Conservation (phyloP, 2,113 vertebrate species). For the Zingel zingel region DNA sequence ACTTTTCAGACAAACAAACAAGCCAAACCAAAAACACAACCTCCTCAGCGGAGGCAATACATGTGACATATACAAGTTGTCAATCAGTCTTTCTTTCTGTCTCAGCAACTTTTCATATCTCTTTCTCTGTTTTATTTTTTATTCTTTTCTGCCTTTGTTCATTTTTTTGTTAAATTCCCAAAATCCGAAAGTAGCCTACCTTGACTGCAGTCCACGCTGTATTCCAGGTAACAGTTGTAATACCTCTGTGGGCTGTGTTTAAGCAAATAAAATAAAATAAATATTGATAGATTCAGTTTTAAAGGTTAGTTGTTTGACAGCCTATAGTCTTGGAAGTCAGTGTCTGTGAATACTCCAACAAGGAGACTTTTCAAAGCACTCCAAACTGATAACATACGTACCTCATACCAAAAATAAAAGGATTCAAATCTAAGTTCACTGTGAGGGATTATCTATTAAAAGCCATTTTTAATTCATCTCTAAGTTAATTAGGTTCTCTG, state of each 20-base stretch:
- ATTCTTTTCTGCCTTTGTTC: not conserved
- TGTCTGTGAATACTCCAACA: not conserved
- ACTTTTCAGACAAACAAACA: too few relatives aligned
- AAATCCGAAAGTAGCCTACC: not conserved
- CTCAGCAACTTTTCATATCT: too few relatives aligned
- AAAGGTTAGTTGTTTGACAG: not conserved
- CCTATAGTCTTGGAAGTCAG: not conserved
- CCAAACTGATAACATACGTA: not conserved
- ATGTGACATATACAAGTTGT: too few relatives aligned
- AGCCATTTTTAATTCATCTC: slow-evolving; percentile 23
- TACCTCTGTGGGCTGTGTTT: not conserved
- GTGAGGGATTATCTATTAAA: slow-evolving; percentile 38
- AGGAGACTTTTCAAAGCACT: not conserved
- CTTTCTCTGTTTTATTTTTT: too few relatives aligned
- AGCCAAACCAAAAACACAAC: too few relatives aligned
- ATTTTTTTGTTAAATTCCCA: not conserved
- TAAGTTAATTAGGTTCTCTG: slow-evolving; percentile 31
- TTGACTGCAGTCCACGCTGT: not conserved
- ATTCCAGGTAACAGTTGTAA: not conserved
- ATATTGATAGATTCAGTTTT: not conserved
- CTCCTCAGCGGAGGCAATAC: too few relatives aligned
- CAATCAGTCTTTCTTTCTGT: too few relatives aligned
- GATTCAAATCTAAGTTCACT: not conserved
- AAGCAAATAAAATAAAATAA: not conserved
- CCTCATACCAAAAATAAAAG: not conserved